phyloP scores from a whole-genome alignment of 2,888 invertebrate genomes.

The Doris montereyensis region DNA sequence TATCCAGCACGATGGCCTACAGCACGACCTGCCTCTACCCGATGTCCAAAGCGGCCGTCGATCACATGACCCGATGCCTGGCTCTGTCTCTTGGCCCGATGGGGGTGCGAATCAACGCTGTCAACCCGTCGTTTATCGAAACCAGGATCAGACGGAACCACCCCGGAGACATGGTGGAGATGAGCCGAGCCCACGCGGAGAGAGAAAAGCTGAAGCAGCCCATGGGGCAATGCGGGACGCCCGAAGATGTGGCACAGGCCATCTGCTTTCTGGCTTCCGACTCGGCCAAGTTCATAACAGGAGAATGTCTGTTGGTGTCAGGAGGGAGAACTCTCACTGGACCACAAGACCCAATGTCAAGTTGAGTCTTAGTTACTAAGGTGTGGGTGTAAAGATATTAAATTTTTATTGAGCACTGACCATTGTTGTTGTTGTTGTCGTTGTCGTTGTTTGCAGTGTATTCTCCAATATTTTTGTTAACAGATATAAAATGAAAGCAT shows the following conservation, averaged over 20 bases:
- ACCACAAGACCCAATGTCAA: constrained; percentile 12
- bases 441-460: no score
- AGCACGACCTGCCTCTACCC: neutral
- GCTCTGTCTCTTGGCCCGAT: constrained; percentile 22
- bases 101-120: constrained; percentile 19
- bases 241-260: neutral
- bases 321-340: no score
- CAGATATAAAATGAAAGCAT: no score
- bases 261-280: neutral
- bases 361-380: no score
- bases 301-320: no score
- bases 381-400: no score
- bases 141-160: neutral
- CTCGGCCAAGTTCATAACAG: neutral
- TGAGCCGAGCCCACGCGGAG: neutral
- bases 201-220: neutral
- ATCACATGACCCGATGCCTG: constrained; percentile 24
- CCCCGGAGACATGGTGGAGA: neutral
- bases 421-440: no score
- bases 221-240: neutral
- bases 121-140: constrained; percentile 14
- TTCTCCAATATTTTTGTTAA: no score
- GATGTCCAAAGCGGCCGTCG: constrained; percentile 16
- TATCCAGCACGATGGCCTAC: neutral
- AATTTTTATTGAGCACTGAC: no score